Evolutionary conservation across 2,797 vertebrate genomes (phyloP).

Genomic region (Bufotes viridis): DNA sequence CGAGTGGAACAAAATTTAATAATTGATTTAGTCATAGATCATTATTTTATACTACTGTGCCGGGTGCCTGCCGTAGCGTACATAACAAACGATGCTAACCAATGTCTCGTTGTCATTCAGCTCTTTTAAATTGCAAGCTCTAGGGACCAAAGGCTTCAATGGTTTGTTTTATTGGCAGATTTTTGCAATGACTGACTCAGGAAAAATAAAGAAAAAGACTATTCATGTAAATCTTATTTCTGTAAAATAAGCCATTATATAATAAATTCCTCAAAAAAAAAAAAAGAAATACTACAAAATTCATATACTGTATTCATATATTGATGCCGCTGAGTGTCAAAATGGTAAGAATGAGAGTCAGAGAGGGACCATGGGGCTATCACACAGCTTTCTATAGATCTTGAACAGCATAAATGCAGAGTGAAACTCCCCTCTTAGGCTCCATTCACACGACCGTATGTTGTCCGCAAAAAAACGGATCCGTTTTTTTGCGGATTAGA

Average conservation of each 20-base stretch:
- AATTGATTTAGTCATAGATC: neutral
- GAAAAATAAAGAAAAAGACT: neutral
- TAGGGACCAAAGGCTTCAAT: neutral
- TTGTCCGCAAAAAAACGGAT: no score
- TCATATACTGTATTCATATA: no score
- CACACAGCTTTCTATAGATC: no score
- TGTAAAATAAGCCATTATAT: neutral
- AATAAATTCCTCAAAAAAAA: neutral
- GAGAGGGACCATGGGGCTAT: no score
- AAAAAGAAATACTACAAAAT: no score
- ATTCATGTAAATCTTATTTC: neutral
- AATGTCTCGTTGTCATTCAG: neutral
- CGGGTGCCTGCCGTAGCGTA: neutral
- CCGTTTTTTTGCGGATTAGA: no score
- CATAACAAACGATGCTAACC: neutral
- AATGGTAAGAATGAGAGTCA: no score
- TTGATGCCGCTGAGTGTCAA: no score
- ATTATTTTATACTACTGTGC: neutral
- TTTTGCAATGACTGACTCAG: neutral
- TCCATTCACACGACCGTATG: no score
- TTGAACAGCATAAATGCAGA: no score
- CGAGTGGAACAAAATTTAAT: constrained; percentile 8
- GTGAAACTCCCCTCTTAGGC: no score
- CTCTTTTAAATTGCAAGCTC: neutral
- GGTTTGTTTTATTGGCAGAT: neutral